A percentile compares a stretch with the other conserved stretches of the same genome.
phyloP scores from a whole-genome alignment of 2,888 invertebrate species.

The Xestoiulus laeticollis region DNA sequence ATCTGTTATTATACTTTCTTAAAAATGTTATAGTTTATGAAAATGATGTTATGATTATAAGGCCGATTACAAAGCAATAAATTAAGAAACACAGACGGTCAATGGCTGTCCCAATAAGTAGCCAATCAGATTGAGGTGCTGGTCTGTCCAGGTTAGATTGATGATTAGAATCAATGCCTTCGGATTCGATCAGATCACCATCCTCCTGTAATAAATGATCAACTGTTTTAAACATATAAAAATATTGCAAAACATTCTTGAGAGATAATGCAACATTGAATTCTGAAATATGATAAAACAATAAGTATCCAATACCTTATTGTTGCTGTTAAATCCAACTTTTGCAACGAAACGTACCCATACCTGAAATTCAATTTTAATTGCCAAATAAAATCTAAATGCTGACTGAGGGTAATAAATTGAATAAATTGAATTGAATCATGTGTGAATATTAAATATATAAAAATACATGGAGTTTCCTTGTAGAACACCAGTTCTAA shows the following conservation, averaged over 20 bases:
- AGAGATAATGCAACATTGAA: too few species aligned
- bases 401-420: too few species aligned
- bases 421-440: too few species aligned
- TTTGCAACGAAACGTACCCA: slow-evolving; percentile 4
- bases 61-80: background rate
- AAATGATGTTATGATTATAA: slow-evolving; percentile 10
- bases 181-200: slow-evolving; percentile 14
- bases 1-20: too few species aligned
- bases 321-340: background rate
- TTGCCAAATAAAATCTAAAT: too few species aligned
- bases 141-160: background rate
- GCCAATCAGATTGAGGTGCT: slow-evolving; percentile 19
- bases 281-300: background rate
- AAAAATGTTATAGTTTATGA: background rate
- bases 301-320: background rate
- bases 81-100: slow-evolving; percentile 44
- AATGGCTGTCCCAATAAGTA: slow-evolving; percentile 11
- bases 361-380: background rate
- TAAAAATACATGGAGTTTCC: too few species aligned
- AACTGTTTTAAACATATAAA: background rate
- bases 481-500: too few species aligned
- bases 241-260: too few species aligned
- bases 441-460: too few species aligned
- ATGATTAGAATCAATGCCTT: background rate
- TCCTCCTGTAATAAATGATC: background rate